Conservation (phyloP, 2,888 invertebrate genomes). For the Aproaerema taeniolella region DNA sequence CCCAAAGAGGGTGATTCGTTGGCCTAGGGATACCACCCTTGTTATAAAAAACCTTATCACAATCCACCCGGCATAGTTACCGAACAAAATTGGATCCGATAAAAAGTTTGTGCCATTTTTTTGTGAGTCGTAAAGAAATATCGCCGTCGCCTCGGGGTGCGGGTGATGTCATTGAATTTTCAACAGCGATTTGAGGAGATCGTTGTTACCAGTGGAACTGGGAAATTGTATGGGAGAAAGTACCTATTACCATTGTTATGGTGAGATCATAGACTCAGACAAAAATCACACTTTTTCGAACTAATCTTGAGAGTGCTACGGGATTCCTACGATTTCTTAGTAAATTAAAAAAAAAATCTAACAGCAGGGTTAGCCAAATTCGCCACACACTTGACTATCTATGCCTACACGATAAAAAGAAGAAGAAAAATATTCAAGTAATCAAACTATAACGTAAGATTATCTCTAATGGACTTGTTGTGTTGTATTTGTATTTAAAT, state of each 20-base stretch:
- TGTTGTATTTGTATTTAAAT: no score
- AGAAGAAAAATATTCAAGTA: no score
- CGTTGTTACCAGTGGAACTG: slow-evolving; percentile 26
- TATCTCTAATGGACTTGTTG: no score
- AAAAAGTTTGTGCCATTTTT: slow-evolving; percentile 50
- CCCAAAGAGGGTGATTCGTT: no score
- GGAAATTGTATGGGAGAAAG: slow-evolving; percentile 8
- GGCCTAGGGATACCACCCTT: slow-evolving; percentile 37
- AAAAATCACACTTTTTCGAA: slow-evolving; percentile 1
- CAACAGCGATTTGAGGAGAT: slow-evolving; percentile 47
- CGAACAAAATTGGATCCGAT: slow-evolving; percentile 58
- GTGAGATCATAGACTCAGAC: background rate
- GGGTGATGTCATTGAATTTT: slow-evolving; percentile 54
- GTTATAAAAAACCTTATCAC: slow-evolving; percentile 57
- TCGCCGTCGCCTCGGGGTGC: slow-evolving; percentile 39
- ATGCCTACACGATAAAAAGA: no score
- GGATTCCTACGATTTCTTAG: no score
- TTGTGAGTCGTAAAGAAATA: slow-evolving; percentile 53
- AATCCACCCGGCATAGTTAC: slow-evolving; percentile 51
- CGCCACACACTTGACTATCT: no score
- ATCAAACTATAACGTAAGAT: no score
- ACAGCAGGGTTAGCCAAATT: no score
- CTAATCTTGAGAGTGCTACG: slow-evolving; percentile 3
- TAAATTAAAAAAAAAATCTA: no score
- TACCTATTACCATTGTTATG: no score